Percentiles rank a stretch among this genome's conserved stretches.
phyloP scores from a whole-genome alignment of 2,113 vertebrate species.

The Leucosticte australis region DNA sequence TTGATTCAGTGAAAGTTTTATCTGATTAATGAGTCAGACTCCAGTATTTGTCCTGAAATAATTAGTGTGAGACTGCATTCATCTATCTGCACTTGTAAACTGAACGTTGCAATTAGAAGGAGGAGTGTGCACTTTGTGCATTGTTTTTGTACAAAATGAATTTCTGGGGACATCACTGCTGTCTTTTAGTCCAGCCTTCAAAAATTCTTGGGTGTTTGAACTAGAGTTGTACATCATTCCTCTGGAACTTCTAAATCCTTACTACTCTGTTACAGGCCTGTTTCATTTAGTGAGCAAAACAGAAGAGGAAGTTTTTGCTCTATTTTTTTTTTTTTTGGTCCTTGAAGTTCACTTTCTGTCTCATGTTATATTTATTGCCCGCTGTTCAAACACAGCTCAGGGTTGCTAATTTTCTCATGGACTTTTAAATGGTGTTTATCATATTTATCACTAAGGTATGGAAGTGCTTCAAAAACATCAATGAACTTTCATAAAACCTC shows the following conservation, averaged over 20 bases:
- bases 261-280: fast-evolving
- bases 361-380: neutral
- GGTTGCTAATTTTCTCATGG: neutral
- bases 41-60: neutral
- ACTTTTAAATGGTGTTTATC: neutral
- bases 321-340: neutral
- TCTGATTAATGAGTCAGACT: neutral
- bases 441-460: neutral
- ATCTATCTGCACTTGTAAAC: neutral
- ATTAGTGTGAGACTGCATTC: neutral
- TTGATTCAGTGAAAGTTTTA: neutral
- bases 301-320: neutral
- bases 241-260: neutral
- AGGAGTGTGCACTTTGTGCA: neutral
- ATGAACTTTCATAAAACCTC: neutral
- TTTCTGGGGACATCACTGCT: neutral
- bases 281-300: neutral
- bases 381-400: neutral
- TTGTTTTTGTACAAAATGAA: neutral
- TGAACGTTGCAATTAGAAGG: neutral
- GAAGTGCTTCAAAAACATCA: neutral
- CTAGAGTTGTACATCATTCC: neutral
- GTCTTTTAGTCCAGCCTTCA: neutral
- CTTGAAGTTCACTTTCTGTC: neutral
- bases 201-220: neutral